Evolutionary conservation across 2,113 vertebrate genomes (phyloP), one percentile per base, ranked within the genome.

Genomic region (Scopus umbretta): DNA sequence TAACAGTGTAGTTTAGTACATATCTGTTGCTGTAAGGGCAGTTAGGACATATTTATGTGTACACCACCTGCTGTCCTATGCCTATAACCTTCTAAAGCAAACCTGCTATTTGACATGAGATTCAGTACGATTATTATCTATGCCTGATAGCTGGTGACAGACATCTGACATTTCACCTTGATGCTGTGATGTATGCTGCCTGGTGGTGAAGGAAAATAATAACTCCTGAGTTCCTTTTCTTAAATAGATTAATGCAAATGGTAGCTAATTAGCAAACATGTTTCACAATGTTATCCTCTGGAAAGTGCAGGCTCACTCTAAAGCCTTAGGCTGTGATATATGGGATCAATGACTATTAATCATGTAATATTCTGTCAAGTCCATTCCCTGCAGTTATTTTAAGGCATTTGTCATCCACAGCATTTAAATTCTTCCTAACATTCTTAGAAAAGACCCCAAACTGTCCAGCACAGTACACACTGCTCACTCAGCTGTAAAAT

Each of bases 401-500:
- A 72, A 82, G 27, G 3, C 26, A 8, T 74, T 90, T 70, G 13
- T 40, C 38, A 59, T 80, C 66, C 20, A 20, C 16, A 72, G n/a
- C 13, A 68, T 91, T 86, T 86, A 81, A 65, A 88, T 74, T 61
- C 61, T 88, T 82, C 42, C 13, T 52, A 71, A 8, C 11, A 9
- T 88, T 86, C 96, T 88, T 86, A 34, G 3, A 75, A 86, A 92
- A 88, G 59, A 91, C 56, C 45, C 72, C 43, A 80, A 71, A 88
- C 49, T 67, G 23, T 75, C 72, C 90, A 92, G 52, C 52, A 91
- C 61, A 84, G 86, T 96, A 95, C 1, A 1, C 61, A 95, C 62
- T 86, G 94, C 65, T 95, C 94, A 89, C 47, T 96, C 83, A 92
- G 65, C 88, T 93, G 92, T 91, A 91, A 96, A 95, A 95, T 87